Evolutionary conservation across 53 echinoderm and acorn worm species (phyloP).

Genomic region (Zoroaster sp.): DNA sequence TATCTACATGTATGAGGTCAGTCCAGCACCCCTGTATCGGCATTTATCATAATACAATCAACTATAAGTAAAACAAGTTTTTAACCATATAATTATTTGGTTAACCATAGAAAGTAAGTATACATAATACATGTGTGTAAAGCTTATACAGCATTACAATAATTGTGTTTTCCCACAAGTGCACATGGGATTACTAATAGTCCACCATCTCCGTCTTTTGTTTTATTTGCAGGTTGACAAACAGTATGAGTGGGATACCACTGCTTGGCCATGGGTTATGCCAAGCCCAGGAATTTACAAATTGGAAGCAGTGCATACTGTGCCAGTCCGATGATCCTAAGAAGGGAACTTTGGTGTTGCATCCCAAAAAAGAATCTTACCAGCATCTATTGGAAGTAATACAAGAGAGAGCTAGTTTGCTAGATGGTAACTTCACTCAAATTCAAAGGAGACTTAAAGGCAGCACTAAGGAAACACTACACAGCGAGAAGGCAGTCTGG

Average conservation of each 20-base stretch:
- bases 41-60: no score
- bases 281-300: constrained; percentile 40
- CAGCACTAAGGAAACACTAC: constrained; percentile 17
- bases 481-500: constrained; percentile 32
- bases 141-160: no score
- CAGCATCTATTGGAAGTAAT: constrained; percentile 24
- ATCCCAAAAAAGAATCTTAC: constrained; percentile 27
- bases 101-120: no score
- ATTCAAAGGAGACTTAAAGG: constrained; percentile 36
- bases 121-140: no score
- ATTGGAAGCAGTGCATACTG: constrained; percentile 32
- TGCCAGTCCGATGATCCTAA: constrained; percentile 44
- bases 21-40: no score
- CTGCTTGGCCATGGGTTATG: constrained; percentile 15
- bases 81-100: no score
- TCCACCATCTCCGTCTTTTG: no score
- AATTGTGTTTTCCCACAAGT: no score
- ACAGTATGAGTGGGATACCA: constrained; percentile 38
- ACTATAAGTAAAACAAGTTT: no score
- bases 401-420: constrained; percentile 32
- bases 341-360: constrained; percentile 23
- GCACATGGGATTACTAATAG: no score
- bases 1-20: no score
- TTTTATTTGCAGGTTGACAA: no score
- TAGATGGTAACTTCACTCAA: constrained; percentile 28